Base-by-base conservation (phyloP, 2,888 invertebrate genomes). In the Amitus sp. region DNA sequence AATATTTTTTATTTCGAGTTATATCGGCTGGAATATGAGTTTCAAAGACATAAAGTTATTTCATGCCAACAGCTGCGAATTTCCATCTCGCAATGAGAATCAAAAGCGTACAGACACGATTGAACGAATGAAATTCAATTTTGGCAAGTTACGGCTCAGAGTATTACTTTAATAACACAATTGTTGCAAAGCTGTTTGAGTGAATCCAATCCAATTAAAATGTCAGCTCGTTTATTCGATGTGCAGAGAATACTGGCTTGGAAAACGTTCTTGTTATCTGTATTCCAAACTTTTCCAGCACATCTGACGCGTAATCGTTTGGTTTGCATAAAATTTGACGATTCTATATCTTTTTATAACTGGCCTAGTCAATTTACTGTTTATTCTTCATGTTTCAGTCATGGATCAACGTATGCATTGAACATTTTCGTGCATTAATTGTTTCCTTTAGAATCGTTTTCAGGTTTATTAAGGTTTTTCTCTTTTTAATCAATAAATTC, bases 171-270 rank as follows among this genome's bases (percentile, higher is more conserved):
- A 55, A 62, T 58, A 62, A 47, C 39, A 27, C 51, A 40, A 47
- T 46, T 63, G 54, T 51, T 58, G 55, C 55, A 40, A 59, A 56
- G 43, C 58, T 50, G 59, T 56, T 63, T 40, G 34, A 63, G 54
- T 39, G 66, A 52, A 63, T 53, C 60, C 60, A 57, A 62, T 66
- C 57, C 60, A 60, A 66, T 52, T 60, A 60, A 62, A 63, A 62
- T 57, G 57, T 54, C 48, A 54, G 60, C 51, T 56, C 54, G 62
- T 62, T 62, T 62, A 57, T 62, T 62, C 46, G 54, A 47, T 47
- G 56, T 47, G 59, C 59, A 59, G 49, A 56, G 62, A 53, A n/a
- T n/a, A n/a, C 10, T 57, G 52, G 37, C 19, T 56, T 50, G 62
- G 62, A 49, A 62, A 65, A 61, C 42, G 19, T 54, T 47, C 50